Evolutionary conservation across 2,888 invertebrate genomes (phyloP), one percentile per base, ranked within the genome.

Genomic region (Phortica okadai): DNA sequence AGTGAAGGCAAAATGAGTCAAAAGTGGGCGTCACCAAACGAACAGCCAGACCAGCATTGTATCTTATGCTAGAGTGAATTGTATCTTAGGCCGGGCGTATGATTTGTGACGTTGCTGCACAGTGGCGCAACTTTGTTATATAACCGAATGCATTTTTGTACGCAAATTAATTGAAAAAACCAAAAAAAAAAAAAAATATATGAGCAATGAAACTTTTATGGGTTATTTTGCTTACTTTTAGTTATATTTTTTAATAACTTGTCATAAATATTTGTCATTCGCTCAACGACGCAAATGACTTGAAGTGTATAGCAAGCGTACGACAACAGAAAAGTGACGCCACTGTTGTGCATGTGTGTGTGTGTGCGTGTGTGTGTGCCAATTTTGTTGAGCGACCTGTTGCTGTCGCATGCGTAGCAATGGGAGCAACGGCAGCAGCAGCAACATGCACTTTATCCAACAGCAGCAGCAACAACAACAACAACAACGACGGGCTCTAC

Each of bases 341-440:
- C 50, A 50, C 50, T 50, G 50, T 50, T 3, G 59, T 59, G 16
- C 14, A 21, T 66, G 41, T 14, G 16, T 14, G 6, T 10, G 41
- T 66, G 41, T 14, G 16, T 14, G 14, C 1, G 41, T 64, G 33
- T 66, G 41, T 14, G 16, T n/a, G 14, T 10, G 41, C 21, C 21
- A 21, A 21, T 21, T 21, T 66, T 42, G 1, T n/a, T 66, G 42
- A 6, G 8, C 16, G 64, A 77, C 33, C 79, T 80, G 77, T 77
- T 82, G 83, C 85, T 83, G 84, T 88, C 85, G 84, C 85, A 86
- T 86, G 88, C 88, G 88, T 85, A 82, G 85, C 88, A 85, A 85
- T 88, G 86, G 84, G 85, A 76, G 72, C 80, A 80, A 69, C 74
- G 56, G 59, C 76, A 74, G 64, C 54, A 74, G 64, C 54, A 75